Conservation (phyloP, 2,113 vertebrate species). For the Ochotona princeps region DNA sequence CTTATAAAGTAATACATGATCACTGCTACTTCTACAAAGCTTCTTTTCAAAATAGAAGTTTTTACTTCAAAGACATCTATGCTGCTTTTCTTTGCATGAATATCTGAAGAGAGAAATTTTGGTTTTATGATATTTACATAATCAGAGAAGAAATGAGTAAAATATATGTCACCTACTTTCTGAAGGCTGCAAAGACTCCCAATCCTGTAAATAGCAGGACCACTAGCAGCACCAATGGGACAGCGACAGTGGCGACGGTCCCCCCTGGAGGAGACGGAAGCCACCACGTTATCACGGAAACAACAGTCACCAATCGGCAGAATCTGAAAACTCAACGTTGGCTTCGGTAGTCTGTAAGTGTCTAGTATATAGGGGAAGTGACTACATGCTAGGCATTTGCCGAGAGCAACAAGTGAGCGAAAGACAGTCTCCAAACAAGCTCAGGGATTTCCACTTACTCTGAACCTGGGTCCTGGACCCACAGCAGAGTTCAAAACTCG, state of each 20-base stretch:
- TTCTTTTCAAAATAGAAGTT: conserved; percentile 20
- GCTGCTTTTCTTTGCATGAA: conserved; percentile 18
- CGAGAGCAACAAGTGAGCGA: not conserved
- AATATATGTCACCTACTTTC: conserved; percentile 85
- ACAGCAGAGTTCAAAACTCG: not conserved
- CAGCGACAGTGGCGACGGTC: conserved; percentile 81
- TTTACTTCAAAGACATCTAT: conserved; percentile 15
- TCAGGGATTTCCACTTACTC: not conserved
- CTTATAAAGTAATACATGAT: conserved; percentile 4
- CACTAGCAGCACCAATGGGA: conserved; percentile 81
- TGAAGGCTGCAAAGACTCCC: conserved; percentile 83
- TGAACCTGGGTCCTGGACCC: not conserved
- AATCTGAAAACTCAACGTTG: not conserved
- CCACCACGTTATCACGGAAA: conserved; percentile 48
- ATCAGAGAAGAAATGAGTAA: conserved; percentile 15
- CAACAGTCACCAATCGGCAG: not conserved
- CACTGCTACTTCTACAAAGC: not conserved
- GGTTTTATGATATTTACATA: not conserved
- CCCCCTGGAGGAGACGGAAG: conserved; percentile 77
- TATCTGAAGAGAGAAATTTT: not conserved
- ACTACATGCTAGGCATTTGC: not conserved
- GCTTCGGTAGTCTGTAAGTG: not conserved
- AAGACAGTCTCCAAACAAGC: not conserved
- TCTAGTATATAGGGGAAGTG: not conserved
- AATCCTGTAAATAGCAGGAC: conserved; percentile 84